Percentiles rank a stretch among this genome's conserved stretches.
Evolutionary conservation across 2,888 invertebrate species (phyloP).

Genomic region (Eurois occulta): DNA sequence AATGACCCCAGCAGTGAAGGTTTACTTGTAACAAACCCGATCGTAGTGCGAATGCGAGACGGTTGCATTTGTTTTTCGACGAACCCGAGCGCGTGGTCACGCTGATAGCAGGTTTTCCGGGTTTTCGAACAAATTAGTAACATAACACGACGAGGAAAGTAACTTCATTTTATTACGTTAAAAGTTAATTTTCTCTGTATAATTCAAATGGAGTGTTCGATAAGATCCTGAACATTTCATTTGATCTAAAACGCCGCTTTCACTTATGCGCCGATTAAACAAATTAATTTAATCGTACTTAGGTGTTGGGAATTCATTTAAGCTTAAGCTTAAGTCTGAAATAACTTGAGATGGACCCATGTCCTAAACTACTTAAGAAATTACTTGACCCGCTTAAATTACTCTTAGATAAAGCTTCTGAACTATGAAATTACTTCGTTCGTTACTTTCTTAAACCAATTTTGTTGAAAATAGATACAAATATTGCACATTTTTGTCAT

Average conservation of each 20-base stretch:
- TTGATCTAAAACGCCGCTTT: background rate
- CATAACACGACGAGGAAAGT: background rate
- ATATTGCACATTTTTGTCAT: background rate
- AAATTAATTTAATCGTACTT: conserved; percentile 44
- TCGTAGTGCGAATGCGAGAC: too few relatives aligned
- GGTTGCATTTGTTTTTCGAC: background rate
- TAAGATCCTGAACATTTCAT: background rate
- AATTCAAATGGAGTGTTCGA: background rate
- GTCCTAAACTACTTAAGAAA: conserved; percentile 36
- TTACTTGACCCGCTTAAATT: conserved; percentile 23
- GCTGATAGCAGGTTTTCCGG: background rate
- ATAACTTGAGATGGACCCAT: conserved; percentile 3
- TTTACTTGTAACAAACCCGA: too few relatives aligned
- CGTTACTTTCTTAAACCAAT: background rate
- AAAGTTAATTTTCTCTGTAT: background rate
- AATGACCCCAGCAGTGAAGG: too few relatives aligned
- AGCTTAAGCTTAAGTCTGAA: conserved; percentile 14
- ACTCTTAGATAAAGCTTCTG: conserved; percentile 15
- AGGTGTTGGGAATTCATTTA: conserved; percentile 7
- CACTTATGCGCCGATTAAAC: conserved; percentile 20
- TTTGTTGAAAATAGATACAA: background rate
- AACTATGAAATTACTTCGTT: background rate
- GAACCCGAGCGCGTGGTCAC: background rate
- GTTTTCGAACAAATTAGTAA: background rate
- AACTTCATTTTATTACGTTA: background rate